These are phyloP conservation scores for Leptopilina clavipes DNA, from an alignment of 1,140 invertebrate species.

Conservation along the genomic window DNA sequence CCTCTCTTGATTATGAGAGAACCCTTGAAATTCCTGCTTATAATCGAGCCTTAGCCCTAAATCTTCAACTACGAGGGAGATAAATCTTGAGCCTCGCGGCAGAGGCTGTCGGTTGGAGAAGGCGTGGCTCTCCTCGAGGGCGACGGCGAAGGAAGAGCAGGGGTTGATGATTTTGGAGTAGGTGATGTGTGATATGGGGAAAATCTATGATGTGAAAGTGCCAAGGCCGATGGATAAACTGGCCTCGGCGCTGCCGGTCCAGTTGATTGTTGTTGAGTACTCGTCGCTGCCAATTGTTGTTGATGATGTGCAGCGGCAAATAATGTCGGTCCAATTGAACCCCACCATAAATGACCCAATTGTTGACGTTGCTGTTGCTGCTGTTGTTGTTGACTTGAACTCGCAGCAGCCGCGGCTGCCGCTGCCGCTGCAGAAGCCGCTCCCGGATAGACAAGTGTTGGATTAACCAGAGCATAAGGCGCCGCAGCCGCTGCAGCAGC, in stretches of 20 bases:
- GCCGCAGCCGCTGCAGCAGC: constrained; percentile 79
- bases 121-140: constrained; percentile 69
- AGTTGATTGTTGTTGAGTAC: constrained; percentile 59
- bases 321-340: constrained; percentile 69
- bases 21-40: constrained; percentile 19
- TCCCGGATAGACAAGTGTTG: constrained; percentile 70
- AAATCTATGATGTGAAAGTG: constrained; percentile 71
- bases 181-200: constrained; percentile 71
- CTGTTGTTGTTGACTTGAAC: constrained; percentile 60
- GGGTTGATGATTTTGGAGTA: constrained; percentile 60
- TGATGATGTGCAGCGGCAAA: constrained; percentile 71
- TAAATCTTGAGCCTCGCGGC: constrained; percentile 69
- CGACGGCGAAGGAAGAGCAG: constrained; percentile 63
- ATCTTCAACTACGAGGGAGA: constrained; percentile 71
- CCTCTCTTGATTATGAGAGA: neutral
- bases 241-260: constrained; percentile 72
- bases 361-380: constrained; percentile 68
- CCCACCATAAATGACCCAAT: constrained; percentile 71
- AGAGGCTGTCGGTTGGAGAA: constrained; percentile 71
- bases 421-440: constrained; percentile 58
- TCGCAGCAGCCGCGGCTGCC: constrained; percentile 60
- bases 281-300: constrained; percentile 63
- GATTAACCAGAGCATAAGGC: constrained; percentile 75
- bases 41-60: constrained; percentile 31
- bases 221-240: constrained; percentile 71